Percentiles rank a stretch among this genome's conserved stretches.
Evolutionary conservation across 92 coral and sea anemone genomes (phyloP).

Genomic region (Anthopleura xanthogrammica): DNA sequence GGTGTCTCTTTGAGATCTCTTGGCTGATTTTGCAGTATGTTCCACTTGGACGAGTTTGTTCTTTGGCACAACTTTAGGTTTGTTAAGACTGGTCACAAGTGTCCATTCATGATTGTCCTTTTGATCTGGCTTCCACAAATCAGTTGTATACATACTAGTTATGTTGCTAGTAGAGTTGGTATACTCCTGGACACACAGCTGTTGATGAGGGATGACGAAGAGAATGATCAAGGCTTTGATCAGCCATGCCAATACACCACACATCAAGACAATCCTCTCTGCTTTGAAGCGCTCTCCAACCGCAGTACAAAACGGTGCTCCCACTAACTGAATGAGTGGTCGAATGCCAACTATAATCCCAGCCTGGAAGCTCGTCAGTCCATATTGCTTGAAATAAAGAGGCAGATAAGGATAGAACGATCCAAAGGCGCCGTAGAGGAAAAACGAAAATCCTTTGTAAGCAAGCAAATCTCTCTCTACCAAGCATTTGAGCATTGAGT

Average conservation of each 20-base stretch:
- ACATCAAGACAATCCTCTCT: constrained; percentile 62
- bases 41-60: constrained; percentile 4
- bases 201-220: constrained; percentile 72
- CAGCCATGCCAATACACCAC: constrained; percentile 81
- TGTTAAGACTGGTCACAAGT: constrained; percentile 23
- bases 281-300: constrained; percentile 77
- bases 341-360: constrained; percentile 83
- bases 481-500: constrained; percentile 27
- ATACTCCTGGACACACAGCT: constrained; percentile 73
- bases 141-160: constrained; percentile 42
- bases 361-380: constrained; percentile 61
- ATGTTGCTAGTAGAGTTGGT: constrained; percentile 53
- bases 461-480: constrained; percentile 32
- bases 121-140: constrained; percentile 50
- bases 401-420: constrained; percentile 76
- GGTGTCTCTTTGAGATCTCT: not conserved
- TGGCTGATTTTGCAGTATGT: not conserved
- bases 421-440: constrained; percentile 83
- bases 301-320: constrained; percentile 84
- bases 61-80: not conserved
- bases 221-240: constrained; percentile 68
- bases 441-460: constrained; percentile 84
- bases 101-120: constrained; percentile 38
- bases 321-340: constrained; percentile 82
- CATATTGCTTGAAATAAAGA: constrained; percentile 84